Evolutionary conservation across 2,888 invertebrate genomes (phyloP).

Genomic region (Pyrocoelia pectoralis): DNA sequence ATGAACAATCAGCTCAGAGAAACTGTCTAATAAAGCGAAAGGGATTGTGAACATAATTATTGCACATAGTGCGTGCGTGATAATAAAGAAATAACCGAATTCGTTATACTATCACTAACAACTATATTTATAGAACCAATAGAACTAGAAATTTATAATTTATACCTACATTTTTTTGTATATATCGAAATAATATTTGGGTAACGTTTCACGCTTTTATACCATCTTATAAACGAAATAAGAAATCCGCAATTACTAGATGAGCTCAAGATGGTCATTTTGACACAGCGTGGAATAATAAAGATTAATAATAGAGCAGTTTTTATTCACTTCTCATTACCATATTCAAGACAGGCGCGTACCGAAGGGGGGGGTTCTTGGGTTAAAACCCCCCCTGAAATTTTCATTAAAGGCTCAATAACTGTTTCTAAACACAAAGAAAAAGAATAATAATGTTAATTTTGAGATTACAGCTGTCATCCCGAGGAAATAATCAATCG

Average conservation of each 20-base stretch:
- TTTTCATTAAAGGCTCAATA: too few species aligned
- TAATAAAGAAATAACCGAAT: slow-evolving; percentile 9
- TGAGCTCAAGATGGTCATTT: too few species aligned
- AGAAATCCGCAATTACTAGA: neutral
- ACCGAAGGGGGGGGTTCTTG: too few species aligned
- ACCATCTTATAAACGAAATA: neutral
- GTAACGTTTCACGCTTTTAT: neutral
- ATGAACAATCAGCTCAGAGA: neutral
- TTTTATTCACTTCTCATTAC: too few species aligned
- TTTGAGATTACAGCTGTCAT: too few species aligned
- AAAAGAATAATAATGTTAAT: too few species aligned
- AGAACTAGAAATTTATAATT: neutral
- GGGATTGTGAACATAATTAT: slow-evolving; percentile 6
- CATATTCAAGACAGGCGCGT: too few species aligned
- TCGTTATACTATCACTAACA: slow-evolving; percentile 9
- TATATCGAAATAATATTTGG: neutral
- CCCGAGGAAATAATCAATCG: too few species aligned
- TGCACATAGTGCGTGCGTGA: neutral
- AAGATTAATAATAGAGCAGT: too few species aligned
- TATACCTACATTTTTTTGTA: neutral
- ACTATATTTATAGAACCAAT: neutral
- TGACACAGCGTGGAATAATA: too few species aligned
- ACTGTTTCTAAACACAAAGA: too few species aligned
- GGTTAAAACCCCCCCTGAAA: too few species aligned
- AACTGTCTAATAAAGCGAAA: slow-evolving; percentile 9